Evolutionary conservation across 2,797 vertebrate genomes (phyloP).

Genomic region (Phrynocephalus forsythii): DNA sequence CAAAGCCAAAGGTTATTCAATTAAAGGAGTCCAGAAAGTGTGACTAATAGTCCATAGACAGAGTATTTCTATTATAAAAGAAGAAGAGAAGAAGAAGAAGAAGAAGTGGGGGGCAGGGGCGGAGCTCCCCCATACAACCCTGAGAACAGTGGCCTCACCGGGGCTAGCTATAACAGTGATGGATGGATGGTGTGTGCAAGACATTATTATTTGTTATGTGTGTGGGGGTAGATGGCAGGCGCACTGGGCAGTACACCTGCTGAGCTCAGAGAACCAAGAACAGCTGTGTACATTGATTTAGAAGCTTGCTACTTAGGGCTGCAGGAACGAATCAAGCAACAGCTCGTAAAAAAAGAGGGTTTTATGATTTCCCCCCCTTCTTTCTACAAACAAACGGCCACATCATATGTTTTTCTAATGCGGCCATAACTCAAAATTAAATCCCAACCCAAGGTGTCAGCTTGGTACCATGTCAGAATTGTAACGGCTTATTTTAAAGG

Average conservation of each 20-base stretch:
- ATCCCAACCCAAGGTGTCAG: constrained; percentile 91
- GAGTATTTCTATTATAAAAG: constrained; percentile 64
- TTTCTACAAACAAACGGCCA: constrained; percentile 93
- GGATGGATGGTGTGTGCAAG: constrained; percentile 93
- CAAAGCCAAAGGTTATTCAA: constrained; percentile 80
- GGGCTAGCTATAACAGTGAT: constrained; percentile 92
- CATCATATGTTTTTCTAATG: constrained; percentile 96
- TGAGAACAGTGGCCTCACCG: constrained; percentile 80
- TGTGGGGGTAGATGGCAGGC: constrained; percentile 86
- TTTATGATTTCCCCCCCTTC: constrained; percentile 85
- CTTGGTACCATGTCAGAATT: constrained; percentile 85
- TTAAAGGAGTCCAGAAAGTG: constrained; percentile 78
- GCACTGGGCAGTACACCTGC: constrained; percentile 93
- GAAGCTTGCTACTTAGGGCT: constrained; percentile 88
- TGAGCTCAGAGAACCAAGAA: constrained; percentile 91
- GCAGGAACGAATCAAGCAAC: constrained; percentile 97
- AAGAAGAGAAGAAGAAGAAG: not conserved
- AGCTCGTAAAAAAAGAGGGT: constrained; percentile 94
- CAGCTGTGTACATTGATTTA: constrained; percentile 98
- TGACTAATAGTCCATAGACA: constrained; percentile 76
- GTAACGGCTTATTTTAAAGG: constrained; percentile 84
- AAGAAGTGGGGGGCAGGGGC: not conserved
- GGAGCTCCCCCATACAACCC: constrained; percentile 61
- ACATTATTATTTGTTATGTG: constrained; percentile 95
- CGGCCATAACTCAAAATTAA: constrained; percentile 90